Evolutionary conservation across 1,140 invertebrate genomes (phyloP).

Genomic region (Cephus cinctus): DNA sequence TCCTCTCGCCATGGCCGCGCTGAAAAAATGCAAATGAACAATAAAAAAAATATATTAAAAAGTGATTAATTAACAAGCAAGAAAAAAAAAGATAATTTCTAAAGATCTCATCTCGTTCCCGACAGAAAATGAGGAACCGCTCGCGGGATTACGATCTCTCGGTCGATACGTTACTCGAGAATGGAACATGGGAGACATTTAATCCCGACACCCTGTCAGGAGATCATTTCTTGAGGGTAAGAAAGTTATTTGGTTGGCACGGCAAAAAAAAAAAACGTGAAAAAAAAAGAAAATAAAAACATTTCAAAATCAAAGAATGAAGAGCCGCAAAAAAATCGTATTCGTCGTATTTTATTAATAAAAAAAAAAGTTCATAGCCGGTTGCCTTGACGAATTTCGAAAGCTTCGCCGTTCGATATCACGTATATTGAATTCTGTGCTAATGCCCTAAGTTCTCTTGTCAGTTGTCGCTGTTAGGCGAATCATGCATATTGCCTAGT

Average conservation of each 20-base stretch:
- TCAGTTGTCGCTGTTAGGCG: too few relatives aligned
- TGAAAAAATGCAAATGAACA: too few relatives aligned
- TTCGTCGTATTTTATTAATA: too few relatives aligned
- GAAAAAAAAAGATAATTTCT: background rate
- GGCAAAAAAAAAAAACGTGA: constrained; percentile 15
- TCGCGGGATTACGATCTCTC: constrained; percentile 53
- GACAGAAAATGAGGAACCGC: constrained; percentile 55
- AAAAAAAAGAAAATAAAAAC: background rate
- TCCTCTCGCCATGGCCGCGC: too few relatives aligned
- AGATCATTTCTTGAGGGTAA: constrained; percentile 59
- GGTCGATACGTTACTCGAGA: constrained; percentile 61
- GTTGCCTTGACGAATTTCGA: too few relatives aligned
- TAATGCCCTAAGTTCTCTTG: too few relatives aligned
- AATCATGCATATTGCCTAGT: too few relatives aligned
- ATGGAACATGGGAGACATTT: constrained; percentile 65
- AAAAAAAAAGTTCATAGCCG: too few relatives aligned
- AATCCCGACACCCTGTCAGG: constrained; percentile 57
- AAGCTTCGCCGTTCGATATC: too few relatives aligned
- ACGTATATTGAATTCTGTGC: too few relatives aligned
- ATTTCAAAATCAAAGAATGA: constrained; percentile 6
- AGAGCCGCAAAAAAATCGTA: too few relatives aligned
- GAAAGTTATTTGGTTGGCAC: constrained; percentile 26
- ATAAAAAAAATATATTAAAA: background rate
- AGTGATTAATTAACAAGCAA: background rate
- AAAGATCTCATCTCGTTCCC: constrained; percentile 45